A percentile compares a stretch with the other conserved stretches of the same genome.
phyloP scores from a whole-genome alignment of 2,113 vertebrate species.

The Cyanocitta stelleri region DNA sequence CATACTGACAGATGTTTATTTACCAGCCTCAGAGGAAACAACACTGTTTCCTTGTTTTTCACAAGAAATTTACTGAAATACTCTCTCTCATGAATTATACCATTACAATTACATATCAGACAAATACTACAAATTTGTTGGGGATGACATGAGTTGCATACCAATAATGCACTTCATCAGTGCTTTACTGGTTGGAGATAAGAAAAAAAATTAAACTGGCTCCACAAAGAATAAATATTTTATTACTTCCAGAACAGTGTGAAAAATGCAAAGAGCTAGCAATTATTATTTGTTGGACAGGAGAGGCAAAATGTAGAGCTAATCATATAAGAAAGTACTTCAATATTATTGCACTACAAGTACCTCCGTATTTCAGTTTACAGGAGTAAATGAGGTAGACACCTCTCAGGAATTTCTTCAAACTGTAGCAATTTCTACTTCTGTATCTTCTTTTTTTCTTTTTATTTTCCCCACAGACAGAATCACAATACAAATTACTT shows the following conservation, averaged over 20 bases:
- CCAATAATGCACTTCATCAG: slow-evolving; percentile 52
- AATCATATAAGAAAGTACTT: slow-evolving; percentile 38
- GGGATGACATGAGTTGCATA: slow-evolving; percentile 15
- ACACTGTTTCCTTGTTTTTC: slow-evolving; percentile 52
- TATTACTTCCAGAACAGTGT: slow-evolving; percentile 54
- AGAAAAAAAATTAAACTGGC: slow-evolving; percentile 13
- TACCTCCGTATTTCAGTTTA: not conserved
- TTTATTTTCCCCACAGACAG: not conserved
- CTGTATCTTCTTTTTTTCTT: not conserved
- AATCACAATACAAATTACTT: not conserved
- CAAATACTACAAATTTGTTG: slow-evolving; percentile 59
- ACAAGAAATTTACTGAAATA: slow-evolving; percentile 48
- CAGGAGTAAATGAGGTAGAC: not conserved
- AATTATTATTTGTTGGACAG: slow-evolving; percentile 51
- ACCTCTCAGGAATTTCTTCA: slow-evolving; percentile 17
- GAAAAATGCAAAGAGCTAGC: slow-evolving; percentile 35
- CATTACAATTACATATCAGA: slow-evolving; percentile 61
- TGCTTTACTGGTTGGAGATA: slow-evolving; percentile 52
- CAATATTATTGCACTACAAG: slow-evolving; percentile 9
- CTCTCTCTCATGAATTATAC: slow-evolving; percentile 48
- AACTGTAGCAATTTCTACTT: not conserved
- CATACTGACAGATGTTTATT: slow-evolving; percentile 63
- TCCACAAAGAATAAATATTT: slow-evolving; percentile 63
- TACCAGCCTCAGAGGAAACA: slow-evolving; percentile 45
- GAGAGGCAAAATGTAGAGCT: slow-evolving; percentile 39